phyloP scores from a whole-genome alignment of 2,888 invertebrate species.

The Caenorhabditis sp. region DNA sequence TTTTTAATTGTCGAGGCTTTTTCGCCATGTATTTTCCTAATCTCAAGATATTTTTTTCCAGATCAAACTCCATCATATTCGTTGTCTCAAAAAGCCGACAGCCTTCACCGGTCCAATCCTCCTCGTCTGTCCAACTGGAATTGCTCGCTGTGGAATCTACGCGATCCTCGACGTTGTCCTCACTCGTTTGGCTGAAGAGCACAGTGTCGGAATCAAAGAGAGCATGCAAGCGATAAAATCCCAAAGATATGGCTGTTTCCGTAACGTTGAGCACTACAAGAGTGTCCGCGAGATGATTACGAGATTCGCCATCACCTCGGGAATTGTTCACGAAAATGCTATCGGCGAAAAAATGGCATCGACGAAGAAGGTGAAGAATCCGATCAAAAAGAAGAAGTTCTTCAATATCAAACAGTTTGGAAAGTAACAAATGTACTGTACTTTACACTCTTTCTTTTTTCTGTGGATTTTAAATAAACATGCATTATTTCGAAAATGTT shows the following conservation, averaged over 20 bases:
- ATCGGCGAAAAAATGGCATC: conserved; percentile 9
- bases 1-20: too few relatives aligned
- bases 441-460: neutral
- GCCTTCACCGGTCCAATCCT: conserved; percentile 31
- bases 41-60: conserved; percentile 7
- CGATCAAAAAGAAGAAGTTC: neutral
- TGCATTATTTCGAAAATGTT: neutral
- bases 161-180: conserved; percentile 34
- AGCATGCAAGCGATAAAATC: conserved; percentile 33
- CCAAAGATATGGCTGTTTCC: conserved; percentile 36
- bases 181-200: conserved; percentile 34
- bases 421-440: neutral
- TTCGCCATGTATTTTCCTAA: too few relatives aligned
- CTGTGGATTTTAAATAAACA: neutral
- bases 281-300: conserved; percentile 12
- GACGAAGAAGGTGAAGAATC: neutral
- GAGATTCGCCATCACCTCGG: conserved; percentile 16
- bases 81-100: conserved; percentile 15
- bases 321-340: conserved; percentile 27
- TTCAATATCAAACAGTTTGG: neutral
- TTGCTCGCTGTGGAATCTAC: conserved; percentile 24
- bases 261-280: conserved; percentile 19
- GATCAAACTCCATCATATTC: conserved; percentile 34
- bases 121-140: conserved; percentile 36
- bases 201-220: conserved; percentile 37